Base-by-base conservation (phyloP, 2,797 vertebrate species). In the Gallinago nigripennis region DNA sequence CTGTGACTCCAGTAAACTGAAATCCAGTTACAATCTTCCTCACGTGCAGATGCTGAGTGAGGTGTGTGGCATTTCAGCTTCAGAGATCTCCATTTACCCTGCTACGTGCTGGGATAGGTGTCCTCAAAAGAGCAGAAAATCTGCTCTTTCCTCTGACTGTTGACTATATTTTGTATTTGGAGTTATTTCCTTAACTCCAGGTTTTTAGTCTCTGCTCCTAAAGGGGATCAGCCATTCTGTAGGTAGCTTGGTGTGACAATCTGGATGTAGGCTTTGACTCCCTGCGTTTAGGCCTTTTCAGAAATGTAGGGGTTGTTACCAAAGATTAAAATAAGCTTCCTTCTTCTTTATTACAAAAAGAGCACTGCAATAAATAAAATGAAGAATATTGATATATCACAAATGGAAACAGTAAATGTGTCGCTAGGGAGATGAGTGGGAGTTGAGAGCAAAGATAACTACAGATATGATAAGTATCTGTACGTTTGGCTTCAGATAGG, bases 401-500 rank as follows among this genome's bases (percentile, higher is more conserved):
- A 88, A 91, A 71, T 85, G 84, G 94, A 86, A 91, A 68, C 39
- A 75, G 93, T 82, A 91, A 92, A 78, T 77, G 87, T 89, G 82
- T 91, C 96, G 4, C 88, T 60, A 45, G 97, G 95, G 94, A 95
- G 88, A 85, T 43, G 58, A 71, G 88, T 90, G 96, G 94, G 88
- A 88, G 23, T 94, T 58, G 63, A 65, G 91, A 91, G 90, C 92
- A 51, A 94, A 95, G 96, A 95, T 82, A 96, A 96, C 91, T 75
- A 61, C 85, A 95, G 89, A 91, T 95, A 75, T 65, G 88, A 88
- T 95, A 91, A 96, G 83, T 75, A 43, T 95, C 91, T 94, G 77
- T 91, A 25, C 30, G 1, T 96, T 97, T 96, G 97, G 95, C 95
- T 95, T 96, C 90, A 64, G 73, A 89, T 46, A 46, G 28, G 79